Evolutionary conservation across 2,113 vertebrate genomes (phyloP).

Genomic region (Sceloporus undulatus): DNA sequence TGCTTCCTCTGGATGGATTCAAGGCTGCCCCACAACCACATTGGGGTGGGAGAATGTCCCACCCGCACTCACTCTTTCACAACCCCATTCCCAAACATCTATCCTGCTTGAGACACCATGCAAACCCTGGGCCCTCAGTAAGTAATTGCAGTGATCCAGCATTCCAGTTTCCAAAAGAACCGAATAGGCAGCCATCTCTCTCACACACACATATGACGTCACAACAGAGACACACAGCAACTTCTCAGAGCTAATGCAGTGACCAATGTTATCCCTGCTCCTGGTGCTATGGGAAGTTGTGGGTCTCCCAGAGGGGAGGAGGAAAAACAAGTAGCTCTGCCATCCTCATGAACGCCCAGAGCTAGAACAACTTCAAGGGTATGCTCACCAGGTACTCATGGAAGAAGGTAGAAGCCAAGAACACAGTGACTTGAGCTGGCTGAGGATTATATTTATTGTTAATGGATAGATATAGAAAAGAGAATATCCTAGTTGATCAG

Average conservation of each 20-base stretch:
- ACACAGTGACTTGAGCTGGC: too few relatives aligned
- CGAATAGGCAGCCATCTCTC: background rate
- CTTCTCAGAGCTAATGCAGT: background rate
- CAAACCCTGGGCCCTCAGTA: background rate
- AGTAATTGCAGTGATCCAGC: slow-evolving; percentile 46
- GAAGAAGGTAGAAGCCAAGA: too few relatives aligned
- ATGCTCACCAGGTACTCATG: too few relatives aligned
- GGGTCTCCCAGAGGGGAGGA: background rate
- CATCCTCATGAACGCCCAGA: too few relatives aligned
- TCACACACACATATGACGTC: background rate
- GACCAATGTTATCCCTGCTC: background rate
- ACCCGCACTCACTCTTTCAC: background rate
- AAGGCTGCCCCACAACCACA: background rate
- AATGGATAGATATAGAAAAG: background rate
- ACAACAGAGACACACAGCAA: background rate
- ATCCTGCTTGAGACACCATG: background rate
- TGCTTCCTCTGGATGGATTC: background rate
- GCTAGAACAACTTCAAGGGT: too few relatives aligned
- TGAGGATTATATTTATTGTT: background rate
- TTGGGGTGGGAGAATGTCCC: background rate
- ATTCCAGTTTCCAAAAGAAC: background rate
- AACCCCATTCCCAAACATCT: background rate
- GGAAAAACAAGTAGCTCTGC: background rate
- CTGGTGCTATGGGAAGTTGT: background rate
- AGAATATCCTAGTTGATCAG: background rate